phyloP scores from a whole-genome alignment of 2,113 vertebrate genomes.

The Mus spicilegus region DNA sequence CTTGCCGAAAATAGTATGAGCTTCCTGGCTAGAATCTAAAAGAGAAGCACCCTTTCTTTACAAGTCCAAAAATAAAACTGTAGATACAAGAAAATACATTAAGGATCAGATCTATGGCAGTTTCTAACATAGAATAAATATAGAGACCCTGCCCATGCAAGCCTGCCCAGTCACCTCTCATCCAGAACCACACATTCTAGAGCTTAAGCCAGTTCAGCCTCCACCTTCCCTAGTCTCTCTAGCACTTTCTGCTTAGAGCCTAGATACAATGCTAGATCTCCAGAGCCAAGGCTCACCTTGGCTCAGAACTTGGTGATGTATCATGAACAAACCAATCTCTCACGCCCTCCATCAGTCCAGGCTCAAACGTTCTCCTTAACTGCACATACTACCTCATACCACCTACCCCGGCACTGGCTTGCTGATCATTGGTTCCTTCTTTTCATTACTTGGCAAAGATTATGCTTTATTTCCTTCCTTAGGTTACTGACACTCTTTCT shows the following conservation, averaged over 20 bases:
- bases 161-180: background rate
- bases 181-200: background rate
- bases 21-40: constrained; percentile 56
- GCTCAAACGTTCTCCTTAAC: background rate
- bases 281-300: background rate
- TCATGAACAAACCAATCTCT: background rate
- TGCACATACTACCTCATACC: background rate
- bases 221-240: background rate
- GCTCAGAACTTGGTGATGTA: constrained; percentile 19
- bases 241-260: constrained; percentile 44
- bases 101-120: constrained; percentile 7
- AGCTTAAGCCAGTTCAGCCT: constrained; percentile 14
- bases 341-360: background rate
- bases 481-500: constrained; percentile 23
- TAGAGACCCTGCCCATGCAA: background rate
- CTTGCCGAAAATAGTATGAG: constrained; percentile 59
- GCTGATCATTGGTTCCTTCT: background rate
- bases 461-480: constrained; percentile 33
- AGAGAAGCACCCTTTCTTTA: constrained; percentile 36
- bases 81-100: constrained; percentile 10
- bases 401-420: background rate
- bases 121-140: constrained; percentile 35
- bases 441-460: background rate
- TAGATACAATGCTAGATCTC: background rate
- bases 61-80: constrained; percentile 67